A percentile compares a stretch with the other conserved stretches of the same genome.
These are phyloP conservation scores for Hippopotamus amphibius DNA, from an alignment of 2,113 vertebrate species.

Conservation along the genomic window DNA sequence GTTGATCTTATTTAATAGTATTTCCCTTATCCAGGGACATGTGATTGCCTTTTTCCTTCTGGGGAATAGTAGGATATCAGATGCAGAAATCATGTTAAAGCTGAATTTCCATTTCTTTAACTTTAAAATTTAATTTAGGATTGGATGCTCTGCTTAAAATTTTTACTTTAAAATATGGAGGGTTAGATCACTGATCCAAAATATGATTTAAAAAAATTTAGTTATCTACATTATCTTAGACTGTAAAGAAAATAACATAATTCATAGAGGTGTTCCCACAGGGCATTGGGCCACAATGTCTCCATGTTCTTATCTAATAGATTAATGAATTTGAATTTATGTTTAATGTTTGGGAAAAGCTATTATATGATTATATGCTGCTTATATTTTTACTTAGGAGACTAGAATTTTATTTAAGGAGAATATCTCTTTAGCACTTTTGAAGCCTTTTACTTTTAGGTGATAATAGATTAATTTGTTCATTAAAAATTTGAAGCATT, in stretches of 20 bases:
- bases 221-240: not conserved
- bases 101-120: not conserved
- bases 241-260: not conserved
- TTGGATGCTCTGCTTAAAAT: not conserved
- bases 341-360: not conserved
- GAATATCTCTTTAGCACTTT: not conserved
- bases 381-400: conserved; percentile 44
- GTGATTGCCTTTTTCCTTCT: conserved; percentile 21
- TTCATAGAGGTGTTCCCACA: not conserved
- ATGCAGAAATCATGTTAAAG: not conserved
- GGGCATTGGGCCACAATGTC: not conserved
- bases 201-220: not conserved
- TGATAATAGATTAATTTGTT: conserved; percentile 21
- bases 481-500: not conserved
- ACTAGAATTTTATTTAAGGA: conserved; percentile 12
- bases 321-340: not conserved
- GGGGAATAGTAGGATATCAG: not conserved
- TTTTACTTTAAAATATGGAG: conserved; percentile 10
- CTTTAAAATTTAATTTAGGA: conserved; percentile 32
- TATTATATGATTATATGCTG: not conserved
- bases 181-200: not conserved
- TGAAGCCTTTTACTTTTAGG: not conserved
- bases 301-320: not conserved
- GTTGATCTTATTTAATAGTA: conserved; percentile 55
- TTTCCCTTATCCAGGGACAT: conserved; percentile 17